phyloP scores from a whole-genome alignment of 2,113 vertebrate species.

The Pseudopodoces humilis region DNA sequence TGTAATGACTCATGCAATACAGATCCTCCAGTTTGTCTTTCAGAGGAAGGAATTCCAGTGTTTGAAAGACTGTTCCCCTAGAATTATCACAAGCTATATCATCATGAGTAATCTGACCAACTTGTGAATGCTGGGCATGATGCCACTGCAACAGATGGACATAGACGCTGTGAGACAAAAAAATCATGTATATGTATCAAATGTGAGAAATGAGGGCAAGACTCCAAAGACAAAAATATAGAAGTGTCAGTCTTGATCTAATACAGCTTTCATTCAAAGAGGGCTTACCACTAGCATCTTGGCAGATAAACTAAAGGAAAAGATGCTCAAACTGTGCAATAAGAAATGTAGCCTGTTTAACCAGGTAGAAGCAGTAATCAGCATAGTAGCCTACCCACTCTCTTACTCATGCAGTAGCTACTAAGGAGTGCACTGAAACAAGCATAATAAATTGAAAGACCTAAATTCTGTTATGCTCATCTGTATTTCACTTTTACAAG shows the following conservation, averaged over 20 bases:
- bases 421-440: background rate
- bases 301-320: background rate
- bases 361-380: background rate
- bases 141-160: slow-evolving; percentile 60
- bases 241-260: slow-evolving; percentile 58
- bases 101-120: background rate
- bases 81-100: background rate
- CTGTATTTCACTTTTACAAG: background rate
- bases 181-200: slow-evolving; percentile 33
- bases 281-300: background rate
- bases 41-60: background rate
- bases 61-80: background rate
- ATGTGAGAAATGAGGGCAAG: slow-evolving; percentile 56
- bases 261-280: slow-evolving; percentile 30
- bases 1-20: background rate
- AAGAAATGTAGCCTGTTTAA: background rate
- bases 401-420: background rate
- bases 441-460: background rate
- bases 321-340: background rate
- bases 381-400: background rate
- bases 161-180: slow-evolving; percentile 33
- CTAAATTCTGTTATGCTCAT: background rate
- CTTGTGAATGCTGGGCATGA: slow-evolving; percentile 29
- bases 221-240: slow-evolving; percentile 54
- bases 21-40: background rate